phyloP scores from a whole-genome alignment of 2,888 invertebrate species.

The Tenthredo scrophulariae region DNA sequence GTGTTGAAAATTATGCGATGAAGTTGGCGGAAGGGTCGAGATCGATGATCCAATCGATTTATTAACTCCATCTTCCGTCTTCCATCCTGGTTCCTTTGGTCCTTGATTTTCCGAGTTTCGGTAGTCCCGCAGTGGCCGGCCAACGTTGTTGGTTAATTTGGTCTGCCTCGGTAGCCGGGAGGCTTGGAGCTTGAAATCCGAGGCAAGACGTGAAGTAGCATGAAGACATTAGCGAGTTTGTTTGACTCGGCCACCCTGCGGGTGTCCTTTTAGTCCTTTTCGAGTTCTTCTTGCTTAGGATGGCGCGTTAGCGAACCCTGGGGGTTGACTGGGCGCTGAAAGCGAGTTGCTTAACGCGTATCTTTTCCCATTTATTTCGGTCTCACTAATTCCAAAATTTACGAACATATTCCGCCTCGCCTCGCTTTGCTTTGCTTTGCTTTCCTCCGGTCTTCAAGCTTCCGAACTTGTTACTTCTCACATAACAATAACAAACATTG shows the following conservation, averaged over 20 bases:
- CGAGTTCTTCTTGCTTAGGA: background rate
- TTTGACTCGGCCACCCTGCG: constrained; percentile 62
- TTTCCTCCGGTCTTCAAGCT: background rate
- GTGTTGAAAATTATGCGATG: background rate
- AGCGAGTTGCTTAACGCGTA: background rate
- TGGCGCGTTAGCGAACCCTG: constrained; percentile 24
- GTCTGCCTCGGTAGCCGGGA: constrained; percentile 5
- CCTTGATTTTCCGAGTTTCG: background rate
- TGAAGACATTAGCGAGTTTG: constrained; percentile 74
- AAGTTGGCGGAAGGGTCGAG: background rate
- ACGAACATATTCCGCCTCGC: background rate
- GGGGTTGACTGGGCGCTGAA: constrained; percentile 16
- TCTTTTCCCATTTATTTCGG: background rate
- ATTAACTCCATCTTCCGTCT: background rate
- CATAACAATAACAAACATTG: constrained; percentile 39
- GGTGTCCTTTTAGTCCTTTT: constrained; percentile 38
- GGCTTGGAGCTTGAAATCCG: background rate
- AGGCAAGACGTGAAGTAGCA: constrained; percentile 64
- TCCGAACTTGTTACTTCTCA: background rate
- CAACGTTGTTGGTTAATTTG: constrained; percentile 1
- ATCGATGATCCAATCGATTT: background rate
- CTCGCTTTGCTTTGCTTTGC: background rate
- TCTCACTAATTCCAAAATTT: constrained; percentile 17
- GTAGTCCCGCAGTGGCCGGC: background rate
- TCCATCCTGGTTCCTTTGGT: background rate